These are phyloP conservation scores for Cotesia glomerata DNA, from an alignment of 1,140 invertebrate species.

Conservation along the genomic window DNA sequence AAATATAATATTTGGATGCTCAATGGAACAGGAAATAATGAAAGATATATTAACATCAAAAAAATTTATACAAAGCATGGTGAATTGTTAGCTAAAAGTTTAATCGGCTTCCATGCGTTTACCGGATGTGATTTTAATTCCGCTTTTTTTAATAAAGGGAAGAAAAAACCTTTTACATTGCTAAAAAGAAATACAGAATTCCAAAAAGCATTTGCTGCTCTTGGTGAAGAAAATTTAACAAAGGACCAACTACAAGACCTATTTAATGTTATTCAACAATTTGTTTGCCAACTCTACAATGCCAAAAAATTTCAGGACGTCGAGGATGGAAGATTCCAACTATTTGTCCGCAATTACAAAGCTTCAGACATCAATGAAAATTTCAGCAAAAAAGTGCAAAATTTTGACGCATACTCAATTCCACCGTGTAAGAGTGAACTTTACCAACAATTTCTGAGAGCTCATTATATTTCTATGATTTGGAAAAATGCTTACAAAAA, in stretches of 20 bases:
- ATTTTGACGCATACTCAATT: background rate
- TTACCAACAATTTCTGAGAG: conserved; percentile 13
- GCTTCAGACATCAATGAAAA: background rate
- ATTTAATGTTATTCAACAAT: background rate
- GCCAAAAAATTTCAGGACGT: background rate
- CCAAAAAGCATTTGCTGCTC: background rate
- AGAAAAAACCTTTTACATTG: conserved; percentile 5
- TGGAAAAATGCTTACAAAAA: conserved; percentile 39
- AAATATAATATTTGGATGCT: conserved; percentile 31
- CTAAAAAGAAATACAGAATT: background rate
- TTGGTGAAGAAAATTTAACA: background rate
- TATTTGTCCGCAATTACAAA: background rate
- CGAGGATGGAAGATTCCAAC: background rate
- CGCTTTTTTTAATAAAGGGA: background rate
- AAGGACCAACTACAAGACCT: background rate
- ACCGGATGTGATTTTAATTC: conserved; percentile 23
- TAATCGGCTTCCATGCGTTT: conserved; percentile 17
- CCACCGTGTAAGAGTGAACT: conserved; percentile 5
- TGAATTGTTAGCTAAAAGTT: background rate
- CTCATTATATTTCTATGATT: conserved; percentile 35
- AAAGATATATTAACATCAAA: conserved; percentile 18
- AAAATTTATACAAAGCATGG: background rate
- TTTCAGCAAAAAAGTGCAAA: background rate
- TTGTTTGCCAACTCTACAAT: background rate
- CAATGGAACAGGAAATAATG: conserved; percentile 33